These are phyloP conservation scores for Pterois miles DNA, from an alignment of 2,797 vertebrate species.

Conservation along the genomic window DNA sequence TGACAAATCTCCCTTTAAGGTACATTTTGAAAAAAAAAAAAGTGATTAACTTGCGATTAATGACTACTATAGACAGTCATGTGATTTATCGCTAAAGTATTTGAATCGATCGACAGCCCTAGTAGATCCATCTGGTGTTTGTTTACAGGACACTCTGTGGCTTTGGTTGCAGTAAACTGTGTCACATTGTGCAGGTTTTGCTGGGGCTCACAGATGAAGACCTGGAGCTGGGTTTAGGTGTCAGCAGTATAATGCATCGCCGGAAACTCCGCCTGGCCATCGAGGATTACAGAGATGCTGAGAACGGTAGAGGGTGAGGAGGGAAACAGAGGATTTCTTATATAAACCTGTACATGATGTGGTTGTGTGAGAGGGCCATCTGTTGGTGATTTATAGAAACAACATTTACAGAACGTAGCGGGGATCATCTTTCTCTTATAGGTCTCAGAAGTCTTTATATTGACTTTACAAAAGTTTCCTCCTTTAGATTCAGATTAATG, in stretches of 20 bases:
- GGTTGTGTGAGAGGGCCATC: constrained; percentile 43
- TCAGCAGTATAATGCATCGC: constrained; percentile 89
- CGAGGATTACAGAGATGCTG: constrained; percentile 90
- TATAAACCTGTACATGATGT: not conserved
- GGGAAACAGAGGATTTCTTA: not conserved
- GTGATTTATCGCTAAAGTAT: too few species aligned
- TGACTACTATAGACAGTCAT: too few species aligned
- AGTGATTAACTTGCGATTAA: too few species aligned
- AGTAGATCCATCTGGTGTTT: too few species aligned
- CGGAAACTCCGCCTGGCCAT: constrained; percentile 91
- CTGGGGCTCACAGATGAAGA: constrained; percentile 90
- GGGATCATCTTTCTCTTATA: too few species aligned
- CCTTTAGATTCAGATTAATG: too few species aligned
- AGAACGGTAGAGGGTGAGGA: constrained; percentile 86
- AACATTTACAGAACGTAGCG: not conserved
- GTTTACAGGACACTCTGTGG: too few species aligned
- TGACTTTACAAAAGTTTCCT: too few species aligned
- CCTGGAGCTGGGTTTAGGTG: constrained; percentile 87
- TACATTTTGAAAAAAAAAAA: too few species aligned
- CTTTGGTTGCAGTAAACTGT: not conserved
- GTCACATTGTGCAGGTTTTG: constrained; percentile 81
- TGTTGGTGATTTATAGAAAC: constrained; percentile 47
- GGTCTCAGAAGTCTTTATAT: too few species aligned
- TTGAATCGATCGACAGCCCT: too few species aligned
- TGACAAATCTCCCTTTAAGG: too few species aligned